Evolutionary conservation across 2,797 vertebrate genomes (phyloP).

Genomic region (Bryconaethiops microstoma): DNA sequence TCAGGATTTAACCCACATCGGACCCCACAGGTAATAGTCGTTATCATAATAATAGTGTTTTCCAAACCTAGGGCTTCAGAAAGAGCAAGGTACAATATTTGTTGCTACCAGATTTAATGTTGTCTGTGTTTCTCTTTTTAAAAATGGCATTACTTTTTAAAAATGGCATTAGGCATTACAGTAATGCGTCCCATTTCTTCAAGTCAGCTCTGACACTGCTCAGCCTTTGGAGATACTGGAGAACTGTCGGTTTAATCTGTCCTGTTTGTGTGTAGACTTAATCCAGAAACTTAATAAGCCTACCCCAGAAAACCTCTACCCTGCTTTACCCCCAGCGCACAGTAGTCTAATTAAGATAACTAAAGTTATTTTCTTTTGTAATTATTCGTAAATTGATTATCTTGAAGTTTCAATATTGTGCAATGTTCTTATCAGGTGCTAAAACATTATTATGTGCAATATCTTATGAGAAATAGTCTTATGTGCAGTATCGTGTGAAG

Average conservation of each 20-base stretch:
- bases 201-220: neutral
- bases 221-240: neutral
- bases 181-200: neutral
- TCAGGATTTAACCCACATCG: slow-evolving; percentile 50
- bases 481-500: no score
- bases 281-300: neutral
- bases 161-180: neutral
- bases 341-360: no score
- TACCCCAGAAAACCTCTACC: neutral
- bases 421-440: no score
- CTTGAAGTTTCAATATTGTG: neutral
- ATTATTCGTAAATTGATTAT: neutral
- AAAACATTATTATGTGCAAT: no score
- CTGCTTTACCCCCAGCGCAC: neutral
- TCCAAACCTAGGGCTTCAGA: neutral
- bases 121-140: neutral
- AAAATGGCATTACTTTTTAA: neutral
- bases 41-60: neutral
- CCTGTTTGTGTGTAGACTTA: neutral
- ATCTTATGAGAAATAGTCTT: no score
- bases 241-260: neutral
- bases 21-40: slow-evolving; percentile 41
- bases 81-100: neutral
- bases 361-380: no score
- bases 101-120: neutral